These are phyloP conservation scores for Hyles vespertilio DNA, from an alignment of 1,140 invertebrate species.

Conservation along the genomic window DNA sequence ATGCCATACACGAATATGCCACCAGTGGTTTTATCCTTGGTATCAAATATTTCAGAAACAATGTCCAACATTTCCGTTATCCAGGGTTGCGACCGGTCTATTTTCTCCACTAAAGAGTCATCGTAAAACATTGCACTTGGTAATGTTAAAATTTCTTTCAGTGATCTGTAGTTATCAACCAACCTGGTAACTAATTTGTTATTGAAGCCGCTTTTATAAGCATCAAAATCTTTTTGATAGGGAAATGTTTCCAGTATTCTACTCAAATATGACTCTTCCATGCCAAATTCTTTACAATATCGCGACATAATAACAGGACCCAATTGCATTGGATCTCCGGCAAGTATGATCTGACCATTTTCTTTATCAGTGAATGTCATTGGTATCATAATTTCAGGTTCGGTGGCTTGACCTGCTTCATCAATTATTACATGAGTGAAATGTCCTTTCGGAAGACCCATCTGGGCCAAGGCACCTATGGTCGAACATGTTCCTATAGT, in stretches of 20 bases:
- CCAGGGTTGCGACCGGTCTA: constrained; percentile 58
- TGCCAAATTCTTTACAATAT: constrained; percentile 79
- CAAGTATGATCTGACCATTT: constrained; percentile 84
- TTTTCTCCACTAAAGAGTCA: constrained; percentile 78
- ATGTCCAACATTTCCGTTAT: constrained; percentile 50
- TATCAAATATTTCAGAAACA: constrained; percentile 59
- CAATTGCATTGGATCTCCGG: constrained; percentile 94
- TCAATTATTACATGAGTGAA: constrained; percentile 94
- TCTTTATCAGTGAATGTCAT: constrained; percentile 74
- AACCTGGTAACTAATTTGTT: constrained; percentile 83
- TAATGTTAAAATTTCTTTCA: constrained; percentile 84
- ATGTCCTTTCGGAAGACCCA: constrained; percentile 82
- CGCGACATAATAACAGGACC: constrained; percentile 87
- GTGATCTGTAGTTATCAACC: constrained; percentile 86
- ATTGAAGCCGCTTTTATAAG: constrained; percentile 78
- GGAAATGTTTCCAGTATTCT: constrained; percentile 80
- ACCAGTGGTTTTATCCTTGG: constrained; percentile 64
- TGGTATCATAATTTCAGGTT: constrained; percentile 91
- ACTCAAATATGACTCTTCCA: constrained; percentile 83
- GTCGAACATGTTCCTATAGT: constrained; percentile 89
- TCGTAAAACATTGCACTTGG: constrained; percentile 92
- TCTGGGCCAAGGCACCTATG: constrained; percentile 82
- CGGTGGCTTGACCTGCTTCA: constrained; percentile 93
- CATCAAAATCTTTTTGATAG: constrained; percentile 80
- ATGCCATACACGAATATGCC: constrained; percentile 91